Evolutionary conservation across 2,797 vertebrate genomes (phyloP), one percentile per base, ranked within the genome.

Genomic region (Dendrocincla tyrannina): DNA sequence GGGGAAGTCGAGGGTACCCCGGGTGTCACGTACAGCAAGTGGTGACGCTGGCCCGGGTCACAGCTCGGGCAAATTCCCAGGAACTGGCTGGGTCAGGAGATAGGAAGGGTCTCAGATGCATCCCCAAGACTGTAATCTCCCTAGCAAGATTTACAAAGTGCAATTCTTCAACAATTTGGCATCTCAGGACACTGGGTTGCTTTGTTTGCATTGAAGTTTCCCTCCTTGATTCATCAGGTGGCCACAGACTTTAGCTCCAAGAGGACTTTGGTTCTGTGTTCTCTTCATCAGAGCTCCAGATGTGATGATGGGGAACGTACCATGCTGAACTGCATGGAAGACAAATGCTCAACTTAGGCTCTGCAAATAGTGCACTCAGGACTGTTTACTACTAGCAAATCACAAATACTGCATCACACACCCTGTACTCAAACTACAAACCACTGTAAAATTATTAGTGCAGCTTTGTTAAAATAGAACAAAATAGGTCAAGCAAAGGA

Each of bases 341-440:
- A 30, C 3, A 5, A 49, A 16, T 0, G 1, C 42, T 56, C 15
- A 1, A 7, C 50, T 73, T 42, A 12, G 18, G 33, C 52, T 66
- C 52, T 7, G 3, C 4, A 1, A 64, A 35, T 1, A 18, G 17
- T 32, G 39, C 58, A 13, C 24, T 76, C 85, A 24, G 53, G 30
- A 60, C 47, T 88, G 28, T 69, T 84, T 52, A 83, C 73, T 56
- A 93, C 55, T 2, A 84, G 67, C 32, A 79, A 73, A 79, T 82
- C 82, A 81, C 69, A 91, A 75, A 39, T 47, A 42, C 3, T 87
- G n/a, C 55, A 60, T 8, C 84, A 55, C 37, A 85, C 69, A 68
- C 28, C 3, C 27, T 60, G 50, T 66, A 59, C 67, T 67, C 73
- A 52, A 63, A 46, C 69, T 63, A 35, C 41, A 70, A 89, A 88